phyloP scores from a whole-genome alignment of 2,113 vertebrate genomes.

The Otis tarda region DNA sequence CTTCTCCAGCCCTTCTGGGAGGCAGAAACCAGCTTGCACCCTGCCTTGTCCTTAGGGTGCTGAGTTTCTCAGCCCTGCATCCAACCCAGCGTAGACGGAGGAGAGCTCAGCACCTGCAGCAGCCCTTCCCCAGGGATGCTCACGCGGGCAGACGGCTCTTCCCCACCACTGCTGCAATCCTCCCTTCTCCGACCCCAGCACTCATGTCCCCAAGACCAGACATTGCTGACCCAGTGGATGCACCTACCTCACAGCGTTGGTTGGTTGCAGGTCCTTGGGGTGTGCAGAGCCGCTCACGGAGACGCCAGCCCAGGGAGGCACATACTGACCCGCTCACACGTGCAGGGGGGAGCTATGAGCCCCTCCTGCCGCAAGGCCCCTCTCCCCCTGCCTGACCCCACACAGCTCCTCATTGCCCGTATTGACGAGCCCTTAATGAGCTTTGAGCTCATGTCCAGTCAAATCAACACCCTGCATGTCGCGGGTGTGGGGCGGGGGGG shows the following conservation, averaged over 20 bases:
- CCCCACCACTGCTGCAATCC: not conserved
- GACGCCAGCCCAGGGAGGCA: not conserved
- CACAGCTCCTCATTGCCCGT: conserved; percentile 47
- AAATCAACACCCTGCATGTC: conserved; percentile 71
- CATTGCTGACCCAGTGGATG: not conserved
- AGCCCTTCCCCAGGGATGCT: not conserved
- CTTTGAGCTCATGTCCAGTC: conserved; percentile 81
- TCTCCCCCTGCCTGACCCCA: not conserved
- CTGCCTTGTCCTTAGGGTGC: not conserved
- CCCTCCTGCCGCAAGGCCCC: not conserved
- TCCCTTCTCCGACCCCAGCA: not conserved
- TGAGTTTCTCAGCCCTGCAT: not conserved
- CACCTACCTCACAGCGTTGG: conserved; percentile 10
- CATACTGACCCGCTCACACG: not conserved
- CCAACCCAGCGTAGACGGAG: not conserved
- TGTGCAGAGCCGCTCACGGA: not conserved
- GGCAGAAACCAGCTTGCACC: not conserved
- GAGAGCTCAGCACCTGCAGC: not conserved
- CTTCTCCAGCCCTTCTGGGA: not conserved
- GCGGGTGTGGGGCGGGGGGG: not conserved
- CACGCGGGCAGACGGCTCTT: not conserved
- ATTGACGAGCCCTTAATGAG: conserved; percentile 85
- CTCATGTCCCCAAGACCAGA: not conserved
- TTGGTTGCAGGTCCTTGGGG: not conserved
- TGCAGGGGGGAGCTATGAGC: not conserved